Base-by-base conservation (phyloP, 2,113 vertebrate genomes). In the Etheostoma cragini region DNA sequence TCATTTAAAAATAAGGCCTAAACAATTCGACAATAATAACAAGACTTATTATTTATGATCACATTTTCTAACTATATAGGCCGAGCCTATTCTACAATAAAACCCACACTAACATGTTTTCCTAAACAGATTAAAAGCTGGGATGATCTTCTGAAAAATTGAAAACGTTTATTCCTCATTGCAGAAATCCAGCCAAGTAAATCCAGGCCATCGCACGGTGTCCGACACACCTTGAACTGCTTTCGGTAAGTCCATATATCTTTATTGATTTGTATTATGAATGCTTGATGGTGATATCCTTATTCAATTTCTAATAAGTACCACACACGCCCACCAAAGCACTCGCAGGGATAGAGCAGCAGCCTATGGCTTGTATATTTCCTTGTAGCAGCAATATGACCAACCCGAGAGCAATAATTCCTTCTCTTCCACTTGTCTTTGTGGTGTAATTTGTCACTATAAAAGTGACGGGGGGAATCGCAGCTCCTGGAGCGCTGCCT, bases 241-340 rank as follows among this genome's bases (percentile, higher is more conserved):
- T 84, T 80, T 80, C 87, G 94, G 94, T 96, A 87, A 95, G 95
- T 93, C 86, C 79, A 93, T 88, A 89, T 83, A 87, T 93, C 89
- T 92, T 92, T 93, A 92, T 93, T 93, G 93, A 93, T 93, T 92
- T 92, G 77, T 89, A 80, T 89, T 92, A 90, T 92, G 91, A 93
- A 86, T 81, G 87, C 82, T 92, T 89, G 85, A 92, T 91, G 88
- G 86, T 89, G 80, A 93, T 91, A 92, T 92, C 88, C 91, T 91
- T 92, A 91, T 94, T 93, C 85, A 89, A 86, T 88, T 89, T 88
- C 87, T 91, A 94, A 94, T 93, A 91, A 91, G 87, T 85, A 82
- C 50, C 76, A 63, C 78, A 84, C 86, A 89, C 90, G 88, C 88
- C 85, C 86, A 85, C 86, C 24, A 45, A 79, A 69, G 63, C 86